A percentile compares a stretch with the other conserved stretches of the same genome.
Conservation (phyloP, 2,797 vertebrate species). For the Atherinosoma microstoma region DNA sequence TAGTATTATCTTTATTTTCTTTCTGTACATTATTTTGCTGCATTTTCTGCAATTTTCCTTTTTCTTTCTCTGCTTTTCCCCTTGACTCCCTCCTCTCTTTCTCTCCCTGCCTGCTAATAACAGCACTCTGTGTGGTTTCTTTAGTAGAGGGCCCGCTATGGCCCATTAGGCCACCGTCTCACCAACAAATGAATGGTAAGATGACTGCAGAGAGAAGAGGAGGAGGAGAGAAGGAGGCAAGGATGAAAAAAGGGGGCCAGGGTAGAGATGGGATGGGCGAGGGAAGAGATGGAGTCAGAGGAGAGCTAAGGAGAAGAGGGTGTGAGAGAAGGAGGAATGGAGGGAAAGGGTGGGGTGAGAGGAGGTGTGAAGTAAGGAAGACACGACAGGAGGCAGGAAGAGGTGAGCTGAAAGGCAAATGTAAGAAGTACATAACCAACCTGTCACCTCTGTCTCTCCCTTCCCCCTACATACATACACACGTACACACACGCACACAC, state of each 20-base stretch:
- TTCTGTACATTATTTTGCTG: constrained; percentile 11
- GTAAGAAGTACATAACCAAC: constrained; percentile 83
- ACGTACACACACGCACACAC: constrained; percentile 39
- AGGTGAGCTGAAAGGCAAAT: constrained; percentile 74
- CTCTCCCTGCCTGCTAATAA: constrained; percentile 70
- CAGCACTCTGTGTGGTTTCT: constrained; percentile 70
- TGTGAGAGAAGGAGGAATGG: constrained; percentile 37
- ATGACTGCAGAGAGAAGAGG: constrained; percentile 72
- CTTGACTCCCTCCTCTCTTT: constrained; percentile 25
- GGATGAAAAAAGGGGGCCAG: constrained; percentile 23
- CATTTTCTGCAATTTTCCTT: constrained; percentile 27
- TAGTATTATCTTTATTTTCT: constrained; percentile 11
- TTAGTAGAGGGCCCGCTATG: constrained; percentile 74
- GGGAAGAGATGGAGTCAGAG: constrained; percentile 15
- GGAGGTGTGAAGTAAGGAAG: constrained; percentile 38
- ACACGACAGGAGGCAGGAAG: constrained; percentile 34
- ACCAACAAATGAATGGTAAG: constrained; percentile 74
- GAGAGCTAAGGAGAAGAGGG: constrained; percentile 23
- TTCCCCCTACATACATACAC: constrained; percentile 32
- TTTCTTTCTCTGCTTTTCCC: constrained; percentile 12
- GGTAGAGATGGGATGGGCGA: constrained; percentile 32
- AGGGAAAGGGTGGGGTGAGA: constrained; percentile 23
- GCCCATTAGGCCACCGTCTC: constrained; percentile 81
- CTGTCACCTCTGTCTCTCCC: constrained; percentile 75
- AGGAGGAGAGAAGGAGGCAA: constrained; percentile 29